These are phyloP conservation scores for Agrochola lota DNA, from an alignment of 2,888 invertebrate species.

Conservation along the genomic window DNA sequence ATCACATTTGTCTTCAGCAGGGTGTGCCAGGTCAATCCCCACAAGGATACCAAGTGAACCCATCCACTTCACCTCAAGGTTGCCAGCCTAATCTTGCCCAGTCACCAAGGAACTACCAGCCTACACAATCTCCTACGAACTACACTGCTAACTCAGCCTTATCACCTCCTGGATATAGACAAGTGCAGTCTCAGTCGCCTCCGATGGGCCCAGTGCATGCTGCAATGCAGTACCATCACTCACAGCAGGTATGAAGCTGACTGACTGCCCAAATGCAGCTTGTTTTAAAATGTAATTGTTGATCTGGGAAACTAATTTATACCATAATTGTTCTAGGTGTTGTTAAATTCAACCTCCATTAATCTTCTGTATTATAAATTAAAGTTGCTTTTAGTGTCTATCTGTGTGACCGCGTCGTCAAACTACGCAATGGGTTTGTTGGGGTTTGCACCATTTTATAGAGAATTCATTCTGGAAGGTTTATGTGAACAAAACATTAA, in stretches of 20 bases:
- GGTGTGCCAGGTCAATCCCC: conserved; percentile 86
- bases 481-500: not conserved
- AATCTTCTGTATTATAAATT: not conserved
- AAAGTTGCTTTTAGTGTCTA: not conserved
- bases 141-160: conserved; percentile 87
- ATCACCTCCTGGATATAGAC: conserved; percentile 89
- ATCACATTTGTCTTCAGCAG: conserved; percentile 67
- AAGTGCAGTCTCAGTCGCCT: conserved; percentile 87
- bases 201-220: conserved; percentile 88
- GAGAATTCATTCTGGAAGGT: not conserved
- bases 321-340: conserved; percentile 8
- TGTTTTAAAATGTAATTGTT: not conserved
- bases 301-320: not conserved
- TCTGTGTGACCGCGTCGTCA: not conserved
- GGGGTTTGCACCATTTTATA: not conserved
- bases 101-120: conserved; percentile 88
- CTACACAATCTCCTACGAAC: conserved; percentile 90
- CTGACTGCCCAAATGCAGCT: not conserved
- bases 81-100: conserved; percentile 84
- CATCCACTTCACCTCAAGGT: conserved; percentile 88
- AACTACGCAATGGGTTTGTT: not conserved
- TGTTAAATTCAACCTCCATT: not conserved
- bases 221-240: conserved; percentile 87
- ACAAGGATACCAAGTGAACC: conserved; percentile 90
- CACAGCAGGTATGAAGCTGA: conserved; percentile 82